phyloP scores from a whole-genome alignment of 2,888 invertebrate genomes.

The Loripinus fragilis region DNA sequence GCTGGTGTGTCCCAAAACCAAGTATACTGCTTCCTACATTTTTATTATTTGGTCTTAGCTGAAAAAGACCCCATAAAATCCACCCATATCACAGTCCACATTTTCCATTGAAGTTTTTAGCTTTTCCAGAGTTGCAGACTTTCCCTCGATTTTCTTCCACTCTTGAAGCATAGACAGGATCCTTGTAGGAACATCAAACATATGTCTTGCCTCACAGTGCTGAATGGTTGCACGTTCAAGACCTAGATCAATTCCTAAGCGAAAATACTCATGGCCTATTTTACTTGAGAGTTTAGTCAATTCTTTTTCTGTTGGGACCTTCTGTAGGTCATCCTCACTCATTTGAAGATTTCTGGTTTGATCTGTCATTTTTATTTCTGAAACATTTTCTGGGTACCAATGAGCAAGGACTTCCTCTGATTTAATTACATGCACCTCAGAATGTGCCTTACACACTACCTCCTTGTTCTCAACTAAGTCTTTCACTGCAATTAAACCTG shows the following conservation, averaged over 20 bases:
- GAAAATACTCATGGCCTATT: slow-evolving; percentile 42
- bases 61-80: slow-evolving; percentile 19
- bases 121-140: neutral
- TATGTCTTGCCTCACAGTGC: slow-evolving; percentile 20
- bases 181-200: slow-evolving; percentile 5
- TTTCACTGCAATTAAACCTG: slow-evolving; percentile 29
- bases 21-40: too few species aligned
- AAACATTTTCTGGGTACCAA: slow-evolving; percentile 29
- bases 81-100: slow-evolving; percentile 18
- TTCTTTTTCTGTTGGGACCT: slow-evolving; percentile 33
- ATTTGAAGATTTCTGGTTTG: neutral
- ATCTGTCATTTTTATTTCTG: neutral
- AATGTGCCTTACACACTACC: slow-evolving; percentile 26
- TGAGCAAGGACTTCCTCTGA: slow-evolving; percentile 23
- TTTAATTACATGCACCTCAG: neutral
- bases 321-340: slow-evolving; percentile 1
- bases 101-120: slow-evolving; percentile 19
- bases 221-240: neutral
- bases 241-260: slow-evolving; percentile 7
- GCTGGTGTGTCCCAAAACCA: too few species aligned
- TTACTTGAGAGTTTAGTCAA: slow-evolving; percentile 15
- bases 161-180: slow-evolving; percentile 25
- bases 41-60: too few species aligned
- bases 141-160: slow-evolving; percentile 8
- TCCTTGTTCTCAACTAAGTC: slow-evolving; percentile 19